phyloP scores from a whole-genome alignment of 2,797 vertebrate genomes.

The Pangasius sanitwongsei region DNA sequence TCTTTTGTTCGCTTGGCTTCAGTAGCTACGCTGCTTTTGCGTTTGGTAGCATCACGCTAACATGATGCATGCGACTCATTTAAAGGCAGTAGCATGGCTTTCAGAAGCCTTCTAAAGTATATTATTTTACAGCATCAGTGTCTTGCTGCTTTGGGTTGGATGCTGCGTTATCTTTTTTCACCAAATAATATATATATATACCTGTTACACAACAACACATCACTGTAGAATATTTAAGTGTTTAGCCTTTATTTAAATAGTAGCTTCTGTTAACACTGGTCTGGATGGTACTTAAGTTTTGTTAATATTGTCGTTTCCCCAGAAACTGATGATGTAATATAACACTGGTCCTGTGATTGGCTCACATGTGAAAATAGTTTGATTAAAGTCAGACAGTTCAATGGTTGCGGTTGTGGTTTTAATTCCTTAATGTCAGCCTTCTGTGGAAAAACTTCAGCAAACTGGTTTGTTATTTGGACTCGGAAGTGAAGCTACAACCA shows the following conservation, averaged over 20 bases:
- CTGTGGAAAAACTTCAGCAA: background rate
- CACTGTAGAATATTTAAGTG: background rate
- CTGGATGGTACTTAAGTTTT: background rate
- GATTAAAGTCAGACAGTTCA: background rate
- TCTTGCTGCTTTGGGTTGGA: background rate
- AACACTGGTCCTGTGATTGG: background rate
- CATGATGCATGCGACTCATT: background rate
- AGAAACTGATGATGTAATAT: background rate
- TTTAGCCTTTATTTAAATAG: background rate
- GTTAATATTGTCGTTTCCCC: background rate
- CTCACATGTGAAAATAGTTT: background rate
- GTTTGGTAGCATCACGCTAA: conserved; percentile 15
- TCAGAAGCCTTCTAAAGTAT: background rate
- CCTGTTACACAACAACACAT: background rate
- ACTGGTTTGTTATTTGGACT: background rate
- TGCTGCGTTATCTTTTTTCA: background rate
- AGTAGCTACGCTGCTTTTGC: background rate
- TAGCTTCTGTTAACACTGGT: background rate
- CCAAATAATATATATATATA: background rate
- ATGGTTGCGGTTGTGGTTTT: background rate
- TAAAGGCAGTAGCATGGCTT: background rate
- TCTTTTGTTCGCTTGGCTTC: conserved; percentile 8
- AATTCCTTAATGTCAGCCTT: conserved; percentile 14
- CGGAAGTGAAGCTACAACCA: background rate
- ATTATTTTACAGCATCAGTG: background rate